Evolutionary conservation across 2,113 vertebrate species (phyloP).

Genomic region (Pangasianodon gigas): DNA sequence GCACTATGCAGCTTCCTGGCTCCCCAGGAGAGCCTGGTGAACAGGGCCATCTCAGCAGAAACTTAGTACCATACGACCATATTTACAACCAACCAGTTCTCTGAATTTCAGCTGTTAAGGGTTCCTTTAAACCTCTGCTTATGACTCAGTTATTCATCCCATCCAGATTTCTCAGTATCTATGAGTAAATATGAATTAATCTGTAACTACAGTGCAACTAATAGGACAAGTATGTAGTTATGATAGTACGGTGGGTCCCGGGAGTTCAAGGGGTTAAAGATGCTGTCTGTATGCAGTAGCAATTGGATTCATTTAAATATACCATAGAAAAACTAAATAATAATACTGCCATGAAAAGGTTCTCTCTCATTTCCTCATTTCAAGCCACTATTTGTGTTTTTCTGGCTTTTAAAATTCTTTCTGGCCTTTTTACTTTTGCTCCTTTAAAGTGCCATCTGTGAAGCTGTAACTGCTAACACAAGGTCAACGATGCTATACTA

Average conservation of each 20-base stretch:
- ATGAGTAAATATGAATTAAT: not conserved
- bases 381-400: not conserved
- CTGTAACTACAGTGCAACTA: not conserved
- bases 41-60: not conserved
- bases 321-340: not conserved
- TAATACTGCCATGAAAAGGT: not conserved
- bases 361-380: not conserved
- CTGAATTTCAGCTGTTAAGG: not conserved
- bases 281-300: not conserved
- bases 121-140: not conserved
- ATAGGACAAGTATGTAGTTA: not conserved
- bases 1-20: not conserved
- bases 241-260: not conserved
- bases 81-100: not conserved
- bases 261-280: not conserved
- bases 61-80: not conserved
- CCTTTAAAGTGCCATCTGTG: not conserved
- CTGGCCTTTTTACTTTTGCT: not conserved
- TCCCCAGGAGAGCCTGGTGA: not conserved
- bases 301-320: not conserved
- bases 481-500: not conserved
- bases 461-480: not conserved
- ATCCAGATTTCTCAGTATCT: not conserved
- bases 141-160: not conserved
- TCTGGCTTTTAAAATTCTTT: not conserved